A percentile compares a stretch with the other conserved stretches of the same genome.
phyloP scores from a whole-genome alignment of 2,797 vertebrate species.

The Ateles fusciceps region DNA sequence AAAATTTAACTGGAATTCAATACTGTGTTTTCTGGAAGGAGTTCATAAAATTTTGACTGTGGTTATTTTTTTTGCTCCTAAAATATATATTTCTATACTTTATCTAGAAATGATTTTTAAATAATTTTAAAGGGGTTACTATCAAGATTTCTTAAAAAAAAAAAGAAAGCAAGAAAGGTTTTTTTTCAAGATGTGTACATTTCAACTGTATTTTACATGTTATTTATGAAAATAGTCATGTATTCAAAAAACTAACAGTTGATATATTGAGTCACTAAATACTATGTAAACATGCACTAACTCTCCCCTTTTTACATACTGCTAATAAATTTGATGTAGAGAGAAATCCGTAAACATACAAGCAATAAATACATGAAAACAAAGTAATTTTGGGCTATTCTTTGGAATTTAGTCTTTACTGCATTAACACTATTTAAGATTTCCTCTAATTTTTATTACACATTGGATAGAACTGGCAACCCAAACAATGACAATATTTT shows the following conservation, averaged over 20 bases:
- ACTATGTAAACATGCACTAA: neutral
- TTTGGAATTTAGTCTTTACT: neutral
- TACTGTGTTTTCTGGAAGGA: slow-evolving; percentile 61
- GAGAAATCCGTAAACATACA: neutral
- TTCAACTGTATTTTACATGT: neutral
- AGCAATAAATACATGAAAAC: neutral
- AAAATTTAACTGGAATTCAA: slow-evolving; percentile 68
- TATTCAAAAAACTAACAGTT: neutral
- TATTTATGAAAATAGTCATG: neutral
- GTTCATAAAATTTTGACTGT: slow-evolving; percentile 63
- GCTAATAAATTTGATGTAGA: neutral
- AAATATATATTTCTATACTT: slow-evolving; percentile 53
- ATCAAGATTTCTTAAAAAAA: neutral
- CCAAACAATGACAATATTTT: neutral
- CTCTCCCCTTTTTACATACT: neutral
- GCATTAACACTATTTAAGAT: neutral
- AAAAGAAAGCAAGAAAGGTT: neutral
- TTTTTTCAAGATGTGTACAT: neutral
- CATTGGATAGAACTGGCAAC: neutral
- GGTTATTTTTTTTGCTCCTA: slow-evolving; percentile 53
- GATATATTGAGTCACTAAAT: neutral
- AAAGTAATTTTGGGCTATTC: neutral
- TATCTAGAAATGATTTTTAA: slow-evolving; percentile 4
- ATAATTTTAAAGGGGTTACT: slow-evolving; percentile 20
- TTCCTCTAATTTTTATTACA: neutral